Evolutionary conservation across 2,797 vertebrate genomes (phyloP), one percentile per base, ranked within the genome.

Genomic region (Enteromius treurensis): DNA sequence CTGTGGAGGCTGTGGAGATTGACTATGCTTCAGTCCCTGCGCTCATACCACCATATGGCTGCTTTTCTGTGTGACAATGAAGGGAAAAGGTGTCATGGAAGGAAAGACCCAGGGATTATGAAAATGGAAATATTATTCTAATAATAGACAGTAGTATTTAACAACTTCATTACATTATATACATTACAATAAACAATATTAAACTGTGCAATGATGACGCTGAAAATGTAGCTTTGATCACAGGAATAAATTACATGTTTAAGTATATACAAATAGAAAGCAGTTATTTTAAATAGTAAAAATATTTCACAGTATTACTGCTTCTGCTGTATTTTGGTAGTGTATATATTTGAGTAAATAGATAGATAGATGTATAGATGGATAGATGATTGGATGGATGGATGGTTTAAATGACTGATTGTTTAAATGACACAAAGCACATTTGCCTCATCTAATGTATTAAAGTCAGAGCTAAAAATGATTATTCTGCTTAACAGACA

Each of bases 21-120:
- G 87, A 91, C 83, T 88, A 53, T 88, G 88, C 86, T 81, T 80
- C 77, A 87, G 84, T 84, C 80, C 76, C 84, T 85, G 76, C 23
- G 32, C 77, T 85, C 62, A 84, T 65, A 78, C 79, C 85, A 88
- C 86, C 37, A 87, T 82, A 81, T 83, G 83, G 34, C 75, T 88
- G 85, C 88, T 86, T 91, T 87, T 70, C 83, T 81, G 80, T 37
- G 74, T 77, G 84, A 80, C 60, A 70, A 88, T 84, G 77, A 47
- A 42, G 11, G 9, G 2, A 78, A 65, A 32, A 49, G 34, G 53
- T 76, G 74, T 58, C 58, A 78, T 32, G 76, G 58, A 64, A 67
- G 60, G 42, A 29, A 74, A 65, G 45, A 14, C 82, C 80, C 51
- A 10, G 62, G 77, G 76, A 78, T 65, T 62, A 65, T n/a, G 17